These are phyloP conservation scores for Cylloceria caligata DNA, from an alignment of 2,888 invertebrate genomes.

Conservation along the genomic window DNA sequence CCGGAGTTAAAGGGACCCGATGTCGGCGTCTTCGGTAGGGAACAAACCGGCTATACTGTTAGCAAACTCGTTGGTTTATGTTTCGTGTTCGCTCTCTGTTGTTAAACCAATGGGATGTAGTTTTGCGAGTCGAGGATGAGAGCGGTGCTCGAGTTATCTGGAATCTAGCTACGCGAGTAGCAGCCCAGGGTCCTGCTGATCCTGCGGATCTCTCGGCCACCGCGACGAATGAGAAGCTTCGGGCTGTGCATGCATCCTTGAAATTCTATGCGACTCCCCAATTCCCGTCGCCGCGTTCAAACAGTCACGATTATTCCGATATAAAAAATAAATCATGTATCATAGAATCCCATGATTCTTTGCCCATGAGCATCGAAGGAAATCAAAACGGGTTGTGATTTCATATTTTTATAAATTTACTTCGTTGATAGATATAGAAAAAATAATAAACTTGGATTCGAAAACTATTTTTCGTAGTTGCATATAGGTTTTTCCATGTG, in stretches of 20 bases:
- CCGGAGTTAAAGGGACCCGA: constrained; percentile 55
- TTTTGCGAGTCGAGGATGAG: constrained; percentile 50
- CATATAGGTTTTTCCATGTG: too few relatives aligned
- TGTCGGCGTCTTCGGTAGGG: constrained; percentile 29
- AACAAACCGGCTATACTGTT: constrained; percentile 28
- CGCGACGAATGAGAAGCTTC: background rate
- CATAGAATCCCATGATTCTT: too few relatives aligned
- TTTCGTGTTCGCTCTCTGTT: constrained; percentile 35
- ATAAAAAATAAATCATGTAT: background rate
- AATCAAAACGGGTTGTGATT: too few relatives aligned
- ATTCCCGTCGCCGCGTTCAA: background rate
- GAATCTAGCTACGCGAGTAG: constrained; percentile 76
- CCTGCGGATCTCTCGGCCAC: constrained; percentile 4
- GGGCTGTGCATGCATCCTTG: background rate
- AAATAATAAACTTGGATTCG: too few relatives aligned
- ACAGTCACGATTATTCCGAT: background rate
- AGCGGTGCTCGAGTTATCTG: constrained; percentile 62
- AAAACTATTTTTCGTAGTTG: too few relatives aligned
- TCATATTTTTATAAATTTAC: too few relatives aligned
- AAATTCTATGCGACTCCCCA: background rate
- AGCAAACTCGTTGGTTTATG: constrained; percentile 34
- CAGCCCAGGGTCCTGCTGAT: constrained; percentile 57
- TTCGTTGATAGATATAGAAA: too few relatives aligned
- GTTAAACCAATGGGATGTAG: constrained; percentile 63
- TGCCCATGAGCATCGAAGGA: too few relatives aligned